Percentiles rank a stretch among this genome's conserved stretches.
These are phyloP conservation scores for Oligia strigilis DNA, from an alignment of 2,888 invertebrate species.

Conservation along the genomic window DNA sequence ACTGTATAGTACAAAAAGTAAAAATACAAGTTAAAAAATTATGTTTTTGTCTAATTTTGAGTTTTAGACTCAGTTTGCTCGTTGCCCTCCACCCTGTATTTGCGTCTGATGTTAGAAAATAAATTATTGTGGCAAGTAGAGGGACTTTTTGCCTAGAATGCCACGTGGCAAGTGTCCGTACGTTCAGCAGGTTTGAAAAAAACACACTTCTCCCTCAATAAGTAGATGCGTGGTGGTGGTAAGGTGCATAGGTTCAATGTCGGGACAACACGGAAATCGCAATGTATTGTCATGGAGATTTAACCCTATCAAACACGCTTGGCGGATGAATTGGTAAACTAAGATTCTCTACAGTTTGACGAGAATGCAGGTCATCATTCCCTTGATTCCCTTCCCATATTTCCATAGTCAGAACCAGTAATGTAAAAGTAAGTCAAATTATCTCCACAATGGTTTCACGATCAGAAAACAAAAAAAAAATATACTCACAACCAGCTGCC, in stretches of 20 bases:
- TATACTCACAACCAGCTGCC: conserved; percentile 88
- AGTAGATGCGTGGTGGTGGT: no score
- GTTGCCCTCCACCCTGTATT: no score
- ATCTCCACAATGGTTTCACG: not conserved
- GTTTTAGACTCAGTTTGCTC: no score
- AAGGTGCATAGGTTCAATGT: no score
- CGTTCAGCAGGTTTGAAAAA: no score
- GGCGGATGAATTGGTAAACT: no score
- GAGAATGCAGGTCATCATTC: not conserved
- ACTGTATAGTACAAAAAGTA: not conserved
- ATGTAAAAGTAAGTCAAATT: not conserved
- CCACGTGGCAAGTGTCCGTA: no score
- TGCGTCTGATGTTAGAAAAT: no score
- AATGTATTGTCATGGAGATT: not conserved
- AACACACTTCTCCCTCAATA: no score
- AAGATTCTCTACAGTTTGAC: not conserved
- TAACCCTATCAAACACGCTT: not conserved
- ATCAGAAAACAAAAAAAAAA: not conserved
- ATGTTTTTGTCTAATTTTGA: no score
- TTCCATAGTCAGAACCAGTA: not conserved
- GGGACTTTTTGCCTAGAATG: not conserved
- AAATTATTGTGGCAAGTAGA: not conserved
- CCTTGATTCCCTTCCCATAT: no score
- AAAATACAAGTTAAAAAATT: not conserved
- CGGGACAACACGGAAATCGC: not conserved